Evolutionary conservation across 2,888 invertebrate species (phyloP).

Genomic region (Notodonta dromedarius): DNA sequence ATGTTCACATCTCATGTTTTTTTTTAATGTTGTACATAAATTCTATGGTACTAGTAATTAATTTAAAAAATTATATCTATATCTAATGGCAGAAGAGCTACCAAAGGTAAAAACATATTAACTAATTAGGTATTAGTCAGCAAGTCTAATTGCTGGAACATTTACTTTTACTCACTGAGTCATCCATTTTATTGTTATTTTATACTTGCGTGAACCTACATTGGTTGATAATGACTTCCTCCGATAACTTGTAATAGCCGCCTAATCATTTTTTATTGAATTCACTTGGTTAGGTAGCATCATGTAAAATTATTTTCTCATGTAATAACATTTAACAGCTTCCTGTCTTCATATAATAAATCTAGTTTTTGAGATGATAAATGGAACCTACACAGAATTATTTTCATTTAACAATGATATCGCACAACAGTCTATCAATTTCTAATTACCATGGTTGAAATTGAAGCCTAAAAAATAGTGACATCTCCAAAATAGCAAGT

Average conservation of each 20-base stretch:
- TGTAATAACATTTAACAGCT: too few species aligned
- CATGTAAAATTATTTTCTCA: too few species aligned
- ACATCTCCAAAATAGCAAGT: neutral
- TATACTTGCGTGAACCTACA: constrained; percentile 28
- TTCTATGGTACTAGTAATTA: neutral
- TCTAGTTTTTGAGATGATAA: too few species aligned
- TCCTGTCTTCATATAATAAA: too few species aligned
- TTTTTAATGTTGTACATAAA: too few species aligned
- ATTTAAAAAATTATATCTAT: neutral
- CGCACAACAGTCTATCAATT: neutral
- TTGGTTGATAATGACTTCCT: constrained; percentile 39
- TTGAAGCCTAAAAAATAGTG: neutral
- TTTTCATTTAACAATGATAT: too few species aligned
- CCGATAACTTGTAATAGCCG: constrained; percentile 29
- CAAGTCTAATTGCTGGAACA: constrained; percentile 23
- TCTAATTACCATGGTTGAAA: neutral
- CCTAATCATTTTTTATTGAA: constrained; percentile 5
- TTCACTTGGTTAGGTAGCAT: neutral
- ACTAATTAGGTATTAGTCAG: neutral
- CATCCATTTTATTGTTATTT: constrained; percentile 24
- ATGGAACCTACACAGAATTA: too few species aligned
- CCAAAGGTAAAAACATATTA: too few species aligned
- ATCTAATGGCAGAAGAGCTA: too few species aligned
- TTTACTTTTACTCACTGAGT: constrained; percentile 25
- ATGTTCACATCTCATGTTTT: too few species aligned